A percentile compares a stretch with the other conserved stretches of the same genome.
These are phyloP conservation scores for Ellobius talpinus DNA, from an alignment of 2,113 vertebrate genomes.

Conservation along the genomic window DNA sequence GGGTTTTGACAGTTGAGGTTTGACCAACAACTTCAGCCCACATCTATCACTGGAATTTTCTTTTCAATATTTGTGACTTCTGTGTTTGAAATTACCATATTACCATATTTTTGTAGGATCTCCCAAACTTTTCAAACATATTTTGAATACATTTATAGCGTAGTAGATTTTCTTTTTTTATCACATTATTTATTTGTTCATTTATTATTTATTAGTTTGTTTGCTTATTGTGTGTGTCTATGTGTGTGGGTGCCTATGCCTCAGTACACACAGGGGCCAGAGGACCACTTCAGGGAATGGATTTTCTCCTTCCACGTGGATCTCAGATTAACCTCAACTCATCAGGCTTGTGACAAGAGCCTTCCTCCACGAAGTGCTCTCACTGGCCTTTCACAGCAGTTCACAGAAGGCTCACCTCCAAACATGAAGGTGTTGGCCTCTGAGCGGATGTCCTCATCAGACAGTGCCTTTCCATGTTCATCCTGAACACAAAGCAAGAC, in stretches of 20 bases:
- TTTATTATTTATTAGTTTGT: not conserved
- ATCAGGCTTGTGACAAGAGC: not conserved
- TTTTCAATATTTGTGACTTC: not conserved
- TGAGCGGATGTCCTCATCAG: slow-evolving; percentile 90
- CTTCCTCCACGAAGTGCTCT: too few relatives aligned
- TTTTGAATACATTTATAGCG: too few relatives aligned
- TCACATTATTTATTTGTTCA: not conserved
- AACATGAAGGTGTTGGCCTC: slow-evolving; percentile 96
- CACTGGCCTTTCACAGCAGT: too few relatives aligned
- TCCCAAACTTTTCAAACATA: not conserved
- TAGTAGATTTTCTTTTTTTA: too few relatives aligned
- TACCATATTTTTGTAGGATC: not conserved
- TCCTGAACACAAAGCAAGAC: slow-evolving; percentile 85
- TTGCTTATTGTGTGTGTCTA: not conserved
- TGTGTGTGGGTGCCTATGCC: not conserved
- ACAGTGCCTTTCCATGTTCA: slow-evolving; percentile 88
- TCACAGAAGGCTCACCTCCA: slow-evolving; percentile 84
- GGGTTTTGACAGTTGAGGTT: not conserved
- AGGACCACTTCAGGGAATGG: not conserved
- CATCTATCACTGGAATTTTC: not conserved
- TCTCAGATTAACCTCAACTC: not conserved
- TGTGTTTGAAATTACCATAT: not conserved
- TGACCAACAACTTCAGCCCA: not conserved
- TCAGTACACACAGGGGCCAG: not conserved
- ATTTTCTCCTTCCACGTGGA: not conserved